Evolutionary conservation across 2,888 invertebrate species (phyloP).

Genomic region (Pollenia amentaria): DNA sequence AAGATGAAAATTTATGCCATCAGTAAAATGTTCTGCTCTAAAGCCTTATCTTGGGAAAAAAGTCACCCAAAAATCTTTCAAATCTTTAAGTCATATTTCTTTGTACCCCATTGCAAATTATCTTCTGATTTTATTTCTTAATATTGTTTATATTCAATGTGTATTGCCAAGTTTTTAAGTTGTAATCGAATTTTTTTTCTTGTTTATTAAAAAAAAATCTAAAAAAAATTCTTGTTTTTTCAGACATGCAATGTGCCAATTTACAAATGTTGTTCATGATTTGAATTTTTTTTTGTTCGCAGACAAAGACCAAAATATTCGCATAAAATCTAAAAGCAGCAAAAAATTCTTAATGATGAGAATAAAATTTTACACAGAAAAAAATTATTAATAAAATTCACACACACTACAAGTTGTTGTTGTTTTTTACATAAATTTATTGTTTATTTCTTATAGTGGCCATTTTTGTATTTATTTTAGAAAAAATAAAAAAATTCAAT

Average conservation of each 20-base stretch:
- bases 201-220: conserved; percentile 2
- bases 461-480: neutral
- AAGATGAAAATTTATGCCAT: too few relatives aligned
- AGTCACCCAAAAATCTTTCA: neutral
- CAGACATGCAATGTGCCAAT: conserved; percentile 63
- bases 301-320: conserved; percentile 22
- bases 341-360: conserved; percentile 62
- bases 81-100: neutral
- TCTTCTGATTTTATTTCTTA: conserved; percentile 1
- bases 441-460: neutral
- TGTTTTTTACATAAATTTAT: neutral
- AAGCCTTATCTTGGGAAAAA: neutral
- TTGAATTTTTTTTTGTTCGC: neutral
- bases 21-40: too few relatives aligned
- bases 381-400: conserved; percentile 39
- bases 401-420: conserved; percentile 15
- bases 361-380: conserved; percentile 27
- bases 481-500: conserved; percentile 17
- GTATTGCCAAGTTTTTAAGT: neutral
- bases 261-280: conserved; percentile 40
- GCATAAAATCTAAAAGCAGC: conserved; percentile 33
- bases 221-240: conserved; percentile 40
- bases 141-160: neutral
- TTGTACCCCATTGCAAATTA: neutral
- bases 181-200: neutral